A percentile compares a stretch with the other conserved stretches of the same genome.
These are phyloP conservation scores for Lutjanus argentimaculatus DNA, from an alignment of 2,797 vertebrate genomes.

Conservation along the genomic window DNA sequence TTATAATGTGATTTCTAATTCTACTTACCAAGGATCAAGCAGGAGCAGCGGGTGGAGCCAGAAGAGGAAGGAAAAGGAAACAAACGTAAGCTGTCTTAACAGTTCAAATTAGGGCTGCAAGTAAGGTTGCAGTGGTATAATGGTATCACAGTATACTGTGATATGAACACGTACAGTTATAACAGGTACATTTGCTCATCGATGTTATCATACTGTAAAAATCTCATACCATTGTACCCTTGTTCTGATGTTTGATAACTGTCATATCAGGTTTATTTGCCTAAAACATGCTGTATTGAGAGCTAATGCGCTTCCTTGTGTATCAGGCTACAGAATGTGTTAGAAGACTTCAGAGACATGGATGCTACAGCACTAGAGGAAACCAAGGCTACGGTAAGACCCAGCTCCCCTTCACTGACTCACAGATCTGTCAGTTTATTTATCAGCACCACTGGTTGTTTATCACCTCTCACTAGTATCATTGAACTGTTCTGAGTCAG, in stretches of 20 bases:
- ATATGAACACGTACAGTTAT: too few species aligned
- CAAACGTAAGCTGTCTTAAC: slow-evolving; percentile 82
- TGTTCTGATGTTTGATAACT: neutral
- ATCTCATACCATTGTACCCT: neutral
- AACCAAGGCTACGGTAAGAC: slow-evolving; percentile 81
- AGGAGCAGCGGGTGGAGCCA: slow-evolving; percentile 74
- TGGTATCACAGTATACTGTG: too few species aligned
- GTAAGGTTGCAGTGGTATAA: too few species aligned
- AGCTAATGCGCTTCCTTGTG: slow-evolving; percentile 14
- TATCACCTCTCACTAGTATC: neutral
- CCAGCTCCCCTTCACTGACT: neutral
- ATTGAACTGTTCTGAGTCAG: slow-evolving; percentile 7
- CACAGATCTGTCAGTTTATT: slow-evolving; percentile 6
- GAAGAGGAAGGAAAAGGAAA: slow-evolving; percentile 89
- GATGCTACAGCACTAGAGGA: slow-evolving; percentile 83
- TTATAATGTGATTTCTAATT: slow-evolving; percentile 42
- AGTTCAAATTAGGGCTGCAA: neutral
- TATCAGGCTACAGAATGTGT: slow-evolving; percentile 84
- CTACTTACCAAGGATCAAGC: slow-evolving; percentile 76
- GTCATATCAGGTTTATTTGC: neutral
- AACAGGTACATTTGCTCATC: too few species aligned
- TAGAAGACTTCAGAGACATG: slow-evolving; percentile 85
- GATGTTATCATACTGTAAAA: neutral
- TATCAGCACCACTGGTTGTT: neutral
- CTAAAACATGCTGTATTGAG: neutral